These are phyloP conservation scores for Neopipo cinnamomea DNA, from an alignment of 2,113 vertebrate species.

Conservation along the genomic window DNA sequence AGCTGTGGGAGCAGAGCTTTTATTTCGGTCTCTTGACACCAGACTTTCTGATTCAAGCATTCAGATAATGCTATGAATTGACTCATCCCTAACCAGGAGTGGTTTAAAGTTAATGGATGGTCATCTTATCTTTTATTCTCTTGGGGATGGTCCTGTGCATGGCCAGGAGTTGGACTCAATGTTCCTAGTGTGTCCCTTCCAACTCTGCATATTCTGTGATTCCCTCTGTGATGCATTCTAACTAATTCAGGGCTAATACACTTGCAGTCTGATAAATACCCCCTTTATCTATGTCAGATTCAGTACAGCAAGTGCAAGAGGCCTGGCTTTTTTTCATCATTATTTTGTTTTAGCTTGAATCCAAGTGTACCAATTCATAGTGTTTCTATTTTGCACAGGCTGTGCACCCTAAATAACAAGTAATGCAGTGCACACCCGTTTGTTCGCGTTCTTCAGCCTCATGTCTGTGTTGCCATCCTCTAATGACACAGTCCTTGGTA, in stretches of 20 bases:
- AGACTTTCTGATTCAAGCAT: neutral
- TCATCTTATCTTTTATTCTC: neutral
- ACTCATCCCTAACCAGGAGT: neutral
- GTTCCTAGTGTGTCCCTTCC: neutral
- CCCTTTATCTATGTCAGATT: neutral
- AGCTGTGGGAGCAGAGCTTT: neutral
- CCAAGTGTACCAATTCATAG: neutral
- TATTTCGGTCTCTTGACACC: neutral
- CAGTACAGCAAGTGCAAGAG: neutral
- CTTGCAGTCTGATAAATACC: neutral
- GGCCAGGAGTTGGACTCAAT: neutral
- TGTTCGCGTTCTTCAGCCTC: neutral
- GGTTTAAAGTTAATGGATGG: neutral
- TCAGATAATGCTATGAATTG: neutral
- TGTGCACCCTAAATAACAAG: neutral
- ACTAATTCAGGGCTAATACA: neutral
- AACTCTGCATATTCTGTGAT: neutral
- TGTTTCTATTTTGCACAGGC: neutral
- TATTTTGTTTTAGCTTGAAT: neutral
- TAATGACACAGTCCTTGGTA: neutral
- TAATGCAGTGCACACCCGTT: accelerated
- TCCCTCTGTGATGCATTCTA: neutral
- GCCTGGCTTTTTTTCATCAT: neutral
- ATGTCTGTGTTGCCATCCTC: neutral
- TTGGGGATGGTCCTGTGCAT: neutral